These are phyloP conservation scores for Furcula furcula DNA, from an alignment of 2,888 invertebrate genomes.

Conservation along the genomic window DNA sequence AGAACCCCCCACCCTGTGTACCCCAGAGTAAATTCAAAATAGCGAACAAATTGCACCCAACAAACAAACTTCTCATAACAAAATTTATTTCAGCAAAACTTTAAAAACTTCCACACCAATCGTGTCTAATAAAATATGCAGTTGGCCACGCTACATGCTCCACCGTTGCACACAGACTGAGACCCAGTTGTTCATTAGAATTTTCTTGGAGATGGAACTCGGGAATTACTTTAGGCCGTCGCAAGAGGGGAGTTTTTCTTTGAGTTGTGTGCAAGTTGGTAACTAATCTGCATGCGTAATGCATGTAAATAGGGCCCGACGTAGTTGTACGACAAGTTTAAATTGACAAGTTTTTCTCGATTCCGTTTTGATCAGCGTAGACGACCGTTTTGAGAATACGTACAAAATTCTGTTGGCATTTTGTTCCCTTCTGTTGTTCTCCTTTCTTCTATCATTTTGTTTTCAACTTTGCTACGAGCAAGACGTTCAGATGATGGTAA, in stretches of 20 bases:
- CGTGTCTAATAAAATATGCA: background rate
- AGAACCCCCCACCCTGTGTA: too few relatives aligned
- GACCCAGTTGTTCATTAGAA: constrained; percentile 39
- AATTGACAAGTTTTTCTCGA: constrained; percentile 29
- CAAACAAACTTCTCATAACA: too few relatives aligned
- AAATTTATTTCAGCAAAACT: background rate
- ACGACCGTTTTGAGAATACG: too few relatives aligned
- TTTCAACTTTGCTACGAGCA: too few relatives aligned
- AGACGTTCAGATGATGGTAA: too few relatives aligned
- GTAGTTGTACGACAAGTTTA: constrained; percentile 32
- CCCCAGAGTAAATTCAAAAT: too few relatives aligned
- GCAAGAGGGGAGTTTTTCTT: constrained; percentile 51
- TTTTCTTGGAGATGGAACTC: constrained; percentile 45
- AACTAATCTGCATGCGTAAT: constrained; percentile 70
- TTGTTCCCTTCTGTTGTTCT: too few relatives aligned
- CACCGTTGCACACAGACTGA: background rate
- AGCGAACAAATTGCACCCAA: too few relatives aligned
- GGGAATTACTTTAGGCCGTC: constrained; percentile 46
- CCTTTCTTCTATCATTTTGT: too few relatives aligned
- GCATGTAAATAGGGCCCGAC: constrained; percentile 53
- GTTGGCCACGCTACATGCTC: background rate
- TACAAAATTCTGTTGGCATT: too few relatives aligned
- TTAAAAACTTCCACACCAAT: background rate
- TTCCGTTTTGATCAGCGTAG: too few relatives aligned
- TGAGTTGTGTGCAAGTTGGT: constrained; percentile 46